Base-by-base conservation (phyloP, 2,888 invertebrate genomes). In the Nomada ferruginata region DNA sequence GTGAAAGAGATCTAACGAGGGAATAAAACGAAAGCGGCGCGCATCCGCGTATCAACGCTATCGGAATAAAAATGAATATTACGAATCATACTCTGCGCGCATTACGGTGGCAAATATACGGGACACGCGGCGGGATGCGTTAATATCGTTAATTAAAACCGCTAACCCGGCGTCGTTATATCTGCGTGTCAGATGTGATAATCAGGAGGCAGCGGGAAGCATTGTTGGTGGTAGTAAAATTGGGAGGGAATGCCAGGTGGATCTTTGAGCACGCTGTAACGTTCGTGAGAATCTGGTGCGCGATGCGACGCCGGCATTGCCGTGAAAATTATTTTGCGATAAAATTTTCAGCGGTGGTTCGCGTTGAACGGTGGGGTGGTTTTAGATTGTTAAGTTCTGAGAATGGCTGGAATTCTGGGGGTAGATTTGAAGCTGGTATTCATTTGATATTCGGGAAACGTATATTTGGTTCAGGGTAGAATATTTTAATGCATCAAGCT, bases 71-170 rank as follows among this genome's bases (percentile, higher is more conserved):
- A 78, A 66, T 50, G 20, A 55, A 60, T 26, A 26, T 60, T 10
- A 20, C 44, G 2, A 18, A 15, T 20, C 7, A 1, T n/a, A 18
- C 3, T 13, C n/a, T 52, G 61, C 36, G 57, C 42, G 72, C 20
- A 66, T 47, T 63, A 36, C 26, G 57, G n/a, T 44, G 5, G 11
- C 26, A 23, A 53, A 57, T 59, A 64, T 55, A 53, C 13, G 52
- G 11, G 42, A 57, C 63, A 63, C 79, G 26, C 18, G 26, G 26
- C 60, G 42, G 63, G 75, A 74, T 60, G 60, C 75, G 78, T 84
- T 79, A 87, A 85, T 85, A 83, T 85, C 76, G 86, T 85, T 87
- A 85, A 85, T 87, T 87, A 85, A 87, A 86, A 85, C 61, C 44
- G 64, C 47, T 26, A 47, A 68, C 44, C 66, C 23, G 47, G 57